Conservation (phyloP, 1,140 invertebrate species). For the Papilio polytes region DNA sequence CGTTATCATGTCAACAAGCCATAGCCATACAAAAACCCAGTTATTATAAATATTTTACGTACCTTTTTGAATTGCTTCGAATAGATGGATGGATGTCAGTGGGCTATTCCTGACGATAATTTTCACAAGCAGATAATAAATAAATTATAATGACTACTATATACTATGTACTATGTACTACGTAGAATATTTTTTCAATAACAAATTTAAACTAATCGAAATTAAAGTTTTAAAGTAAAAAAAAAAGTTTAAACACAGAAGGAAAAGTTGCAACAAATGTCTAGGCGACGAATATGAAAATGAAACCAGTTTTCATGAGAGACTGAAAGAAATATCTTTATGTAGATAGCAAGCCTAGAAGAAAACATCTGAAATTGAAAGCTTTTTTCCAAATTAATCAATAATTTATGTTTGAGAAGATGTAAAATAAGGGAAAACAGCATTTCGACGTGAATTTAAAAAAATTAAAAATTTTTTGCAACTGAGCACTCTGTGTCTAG, state of each 20-base stretch:
- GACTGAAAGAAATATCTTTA: conserved; percentile 16
- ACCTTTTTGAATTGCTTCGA: conserved; percentile 6
- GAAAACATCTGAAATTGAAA: background rate
- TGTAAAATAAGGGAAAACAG: conserved; percentile 2
- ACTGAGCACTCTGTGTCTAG: background rate
- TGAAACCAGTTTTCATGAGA: conserved; percentile 24
- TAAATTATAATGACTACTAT: background rate
- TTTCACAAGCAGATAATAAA: background rate
- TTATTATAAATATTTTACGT: background rate
- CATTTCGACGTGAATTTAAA: background rate
- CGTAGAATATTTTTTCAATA: background rate
- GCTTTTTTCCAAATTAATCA: conserved; percentile 7
- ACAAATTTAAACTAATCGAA: background rate
- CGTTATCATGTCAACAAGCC: too few species aligned
- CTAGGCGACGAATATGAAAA: conserved; percentile 5
- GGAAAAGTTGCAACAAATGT: conserved; percentile 14
- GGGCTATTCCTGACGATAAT: background rate
- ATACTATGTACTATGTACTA: too few species aligned
- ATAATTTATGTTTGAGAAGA: conserved; percentile 15
- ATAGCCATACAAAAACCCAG: too few species aligned
- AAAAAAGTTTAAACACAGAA: conserved; percentile 1
- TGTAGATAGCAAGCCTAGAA: background rate
- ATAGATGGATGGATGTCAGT: background rate
- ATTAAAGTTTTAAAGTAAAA: background rate
- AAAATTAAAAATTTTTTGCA: background rate